Percentiles rank a stretch among this genome's conserved stretches.
Evolutionary conservation across 1,140 invertebrate species (phyloP).

Genomic region (Eupristina koningsbergeri): DNA sequence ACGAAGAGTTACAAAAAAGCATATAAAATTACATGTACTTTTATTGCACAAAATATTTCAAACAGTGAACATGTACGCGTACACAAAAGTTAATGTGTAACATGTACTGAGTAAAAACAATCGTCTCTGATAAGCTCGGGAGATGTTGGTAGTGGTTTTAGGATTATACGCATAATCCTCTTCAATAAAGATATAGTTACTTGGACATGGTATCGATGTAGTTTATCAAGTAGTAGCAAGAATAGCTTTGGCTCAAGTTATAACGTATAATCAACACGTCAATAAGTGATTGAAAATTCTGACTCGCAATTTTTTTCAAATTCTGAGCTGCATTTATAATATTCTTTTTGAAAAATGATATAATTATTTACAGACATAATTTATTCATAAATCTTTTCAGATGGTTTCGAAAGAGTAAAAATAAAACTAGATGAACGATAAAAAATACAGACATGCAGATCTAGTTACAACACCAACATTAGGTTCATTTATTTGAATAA

Average conservation of each 20-base stretch:
- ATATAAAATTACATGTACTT: background rate
- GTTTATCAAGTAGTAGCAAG: constrained; percentile 4
- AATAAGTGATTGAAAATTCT: background rate
- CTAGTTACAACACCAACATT: too few species aligned
- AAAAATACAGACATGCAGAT: too few species aligned
- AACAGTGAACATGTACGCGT: background rate
- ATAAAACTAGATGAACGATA: too few species aligned
- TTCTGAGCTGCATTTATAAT: background rate
- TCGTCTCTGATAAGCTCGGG: constrained; percentile 17
- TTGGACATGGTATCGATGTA: background rate
- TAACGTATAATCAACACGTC: background rate
- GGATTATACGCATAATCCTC: constrained; percentile 33
- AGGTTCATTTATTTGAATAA: too few species aligned
- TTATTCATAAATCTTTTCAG: too few species aligned
- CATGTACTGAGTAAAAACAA: background rate
- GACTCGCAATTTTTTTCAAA: background rate
- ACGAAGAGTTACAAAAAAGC: background rate
- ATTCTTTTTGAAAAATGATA: too few species aligned
- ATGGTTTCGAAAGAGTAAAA: too few species aligned
- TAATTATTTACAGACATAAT: too few species aligned
- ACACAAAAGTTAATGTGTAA: background rate
- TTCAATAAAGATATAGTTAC: constrained; percentile 6
- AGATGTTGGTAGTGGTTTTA: constrained; percentile 1
- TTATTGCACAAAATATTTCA: background rate
- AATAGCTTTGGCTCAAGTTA: background rate